Conservation (phyloP, 2,888 invertebrate genomes). For the Folsomia candida region DNA sequence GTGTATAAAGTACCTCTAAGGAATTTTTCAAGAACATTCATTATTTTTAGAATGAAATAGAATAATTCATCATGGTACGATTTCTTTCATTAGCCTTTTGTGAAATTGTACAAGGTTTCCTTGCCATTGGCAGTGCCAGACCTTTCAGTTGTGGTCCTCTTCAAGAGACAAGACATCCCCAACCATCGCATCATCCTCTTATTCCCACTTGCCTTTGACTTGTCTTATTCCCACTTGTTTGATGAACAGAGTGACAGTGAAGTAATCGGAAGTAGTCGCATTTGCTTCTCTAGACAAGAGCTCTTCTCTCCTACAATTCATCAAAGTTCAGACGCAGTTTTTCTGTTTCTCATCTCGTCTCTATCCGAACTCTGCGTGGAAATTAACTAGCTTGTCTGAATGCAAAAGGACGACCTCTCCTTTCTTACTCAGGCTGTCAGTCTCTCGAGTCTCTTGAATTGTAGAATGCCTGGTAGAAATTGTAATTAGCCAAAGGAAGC, state of each 20-base stretch:
- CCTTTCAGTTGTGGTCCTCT: background rate
- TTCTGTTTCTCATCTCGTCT: too few relatives aligned
- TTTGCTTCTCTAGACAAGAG: background rate
- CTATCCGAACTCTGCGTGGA: background rate
- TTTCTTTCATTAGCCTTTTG: too few relatives aligned
- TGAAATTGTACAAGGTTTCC: too few relatives aligned
- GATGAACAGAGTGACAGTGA: background rate
- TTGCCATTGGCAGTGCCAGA: background rate
- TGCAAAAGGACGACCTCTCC: background rate
- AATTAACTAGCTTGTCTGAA: background rate
- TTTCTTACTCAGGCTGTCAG: background rate
- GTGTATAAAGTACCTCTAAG: too few relatives aligned
- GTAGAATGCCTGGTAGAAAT: background rate
- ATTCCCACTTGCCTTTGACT: constrained; percentile 3
- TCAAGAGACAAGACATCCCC: background rate
- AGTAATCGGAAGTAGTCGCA: background rate
- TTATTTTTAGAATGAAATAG: too few relatives aligned
- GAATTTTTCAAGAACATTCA: too few relatives aligned
- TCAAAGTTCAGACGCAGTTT: background rate
- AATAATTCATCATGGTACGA: too few relatives aligned
- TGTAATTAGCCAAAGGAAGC: constrained; percentile 9
- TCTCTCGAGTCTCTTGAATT: background rate
- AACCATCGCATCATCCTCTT: constrained; percentile 10
- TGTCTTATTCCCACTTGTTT: constrained; percentile 3
- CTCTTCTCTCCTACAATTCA: background rate